Percentiles rank a stretch among this genome's conserved stretches.
phyloP scores from a whole-genome alignment of 2,113 vertebrate genomes.

The Sisor rabdophorus region DNA sequence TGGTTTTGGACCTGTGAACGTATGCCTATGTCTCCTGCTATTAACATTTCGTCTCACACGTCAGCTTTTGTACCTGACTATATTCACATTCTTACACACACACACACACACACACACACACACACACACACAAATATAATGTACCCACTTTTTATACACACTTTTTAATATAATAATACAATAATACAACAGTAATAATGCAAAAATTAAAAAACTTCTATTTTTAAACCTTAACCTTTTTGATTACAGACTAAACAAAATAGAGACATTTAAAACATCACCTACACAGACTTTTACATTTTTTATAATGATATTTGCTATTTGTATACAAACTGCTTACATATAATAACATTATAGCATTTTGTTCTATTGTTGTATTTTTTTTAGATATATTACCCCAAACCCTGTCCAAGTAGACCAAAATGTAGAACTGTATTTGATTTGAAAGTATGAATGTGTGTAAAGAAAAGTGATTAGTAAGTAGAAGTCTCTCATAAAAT shows the following conservation, averaged over 20 bases:
- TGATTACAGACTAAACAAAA: background rate
- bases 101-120: slow-evolving; percentile 24
- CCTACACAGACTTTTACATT: background rate
- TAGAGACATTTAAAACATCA: background rate
- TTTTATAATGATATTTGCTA: background rate
- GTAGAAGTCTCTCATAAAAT: background rate
- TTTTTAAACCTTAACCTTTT: background rate
- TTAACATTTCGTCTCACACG: slow-evolving; percentile 43
- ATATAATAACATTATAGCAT: background rate
- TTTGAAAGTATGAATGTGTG: background rate
- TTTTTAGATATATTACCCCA: background rate
- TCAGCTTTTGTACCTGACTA: slow-evolving; percentile 37
- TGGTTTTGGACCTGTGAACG: slow-evolving; percentile 23
- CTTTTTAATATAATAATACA: no score
- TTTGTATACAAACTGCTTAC: background rate
- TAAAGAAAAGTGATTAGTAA: background rate
- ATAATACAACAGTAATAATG: slow-evolving; percentile 24
- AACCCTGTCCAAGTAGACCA: background rate
- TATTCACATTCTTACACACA: slow-evolving; percentile 41
- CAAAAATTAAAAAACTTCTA: background rate
- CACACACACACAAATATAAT: no score
- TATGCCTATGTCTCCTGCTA: slow-evolving; percentile 28
- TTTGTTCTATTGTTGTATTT: background rate
- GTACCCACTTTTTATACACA: no score
- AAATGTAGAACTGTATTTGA: background rate